Conservation (phyloP, 2,113 vertebrate species). For the Abramis brama region DNA sequence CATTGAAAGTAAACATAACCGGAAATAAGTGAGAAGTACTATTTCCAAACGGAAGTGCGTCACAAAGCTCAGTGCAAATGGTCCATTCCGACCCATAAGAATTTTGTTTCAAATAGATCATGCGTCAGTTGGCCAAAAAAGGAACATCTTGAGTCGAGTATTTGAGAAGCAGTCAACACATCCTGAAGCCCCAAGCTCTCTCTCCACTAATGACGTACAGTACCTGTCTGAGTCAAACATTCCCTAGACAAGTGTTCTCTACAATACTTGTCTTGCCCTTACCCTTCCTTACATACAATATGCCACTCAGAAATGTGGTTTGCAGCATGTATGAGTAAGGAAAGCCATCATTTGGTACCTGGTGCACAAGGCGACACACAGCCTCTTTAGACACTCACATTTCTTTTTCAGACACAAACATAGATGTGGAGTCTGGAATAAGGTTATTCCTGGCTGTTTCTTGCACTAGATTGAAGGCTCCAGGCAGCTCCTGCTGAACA, state of each 20-base stretch:
- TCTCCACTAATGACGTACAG: not conserved
- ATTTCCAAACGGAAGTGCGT: too few relatives aligned
- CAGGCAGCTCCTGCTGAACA: constrained; percentile 69
- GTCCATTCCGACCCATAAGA: not conserved
- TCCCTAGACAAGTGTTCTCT: not conserved
- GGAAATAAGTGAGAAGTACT: too few relatives aligned
- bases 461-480: constrained; percentile 63
- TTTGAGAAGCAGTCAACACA: constrained; percentile 12
- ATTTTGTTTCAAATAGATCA: not conserved
- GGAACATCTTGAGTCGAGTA: constrained; percentile 23
- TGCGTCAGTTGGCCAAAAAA: not conserved
- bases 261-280: not conserved
- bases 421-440: constrained; percentile 61
- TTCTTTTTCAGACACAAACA: constrained; percentile 33
- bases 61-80: too few relatives aligned
- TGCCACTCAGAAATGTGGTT: not conserved
- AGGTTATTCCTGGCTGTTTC: constrained; percentile 73
- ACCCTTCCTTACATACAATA: not conserved
- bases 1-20: too few relatives aligned
- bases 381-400: constrained; percentile 12
- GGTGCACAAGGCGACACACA: constrained; percentile 7
- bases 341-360: not conserved
- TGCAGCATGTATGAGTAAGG: not conserved
- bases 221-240: constrained; percentile 7
- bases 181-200: not conserved